Base-by-base conservation (phyloP, 2,888 invertebrate genomes). In the Portevinia maculata region DNA sequence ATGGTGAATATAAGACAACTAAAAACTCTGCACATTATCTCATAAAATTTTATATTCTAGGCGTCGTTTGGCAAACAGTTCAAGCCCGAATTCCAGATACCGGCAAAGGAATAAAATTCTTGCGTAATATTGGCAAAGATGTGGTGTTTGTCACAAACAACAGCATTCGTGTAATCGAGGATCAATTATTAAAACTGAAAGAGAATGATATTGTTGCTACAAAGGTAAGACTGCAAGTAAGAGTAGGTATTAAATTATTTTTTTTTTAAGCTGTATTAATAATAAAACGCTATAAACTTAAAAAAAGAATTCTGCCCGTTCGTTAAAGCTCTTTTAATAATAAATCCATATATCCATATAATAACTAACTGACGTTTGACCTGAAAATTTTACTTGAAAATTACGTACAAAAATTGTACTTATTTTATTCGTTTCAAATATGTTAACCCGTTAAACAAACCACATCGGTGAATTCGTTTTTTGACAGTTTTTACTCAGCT, bases 61-160 rank as follows among this genome's bases (percentile, higher is more conserved):
- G 92, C 70, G 93, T 92, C 2, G 85, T 93, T 41, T 92, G 92
- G 91, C 85, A 88, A 24, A 84, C 89, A 0, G 84, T 88, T 39
- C 85, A 88, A 0, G 88, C 90, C 5, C 89, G 91, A 9, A 88
- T 89, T 64, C 91, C 91, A 11, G 88, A 88, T 11, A 88, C 91
- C 1, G 85, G 89, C 0, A 87, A 89, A 37, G 88, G 91, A 0
- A 85, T 92, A 17, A 86, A 85, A 21, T 89, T 87, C 67, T 85
- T 93, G 3, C 88, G 89, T 59, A 81, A 84, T 0, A 78, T 89
- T 1, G 91, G 91, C 4, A 93, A 93, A 85, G 86, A 87, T 70
- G 85, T 91, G 3, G 86, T 87, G 11, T 90, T 91, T 46, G 90
- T 92, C 39, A 90, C 92, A 9, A 92, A 92, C 84, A 92, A 92